A percentile compares a stretch with the other conserved stretches of the same genome.
Conservation (phyloP, 2,797 vertebrate genomes). For the Distichodus sexfasciatus region DNA sequence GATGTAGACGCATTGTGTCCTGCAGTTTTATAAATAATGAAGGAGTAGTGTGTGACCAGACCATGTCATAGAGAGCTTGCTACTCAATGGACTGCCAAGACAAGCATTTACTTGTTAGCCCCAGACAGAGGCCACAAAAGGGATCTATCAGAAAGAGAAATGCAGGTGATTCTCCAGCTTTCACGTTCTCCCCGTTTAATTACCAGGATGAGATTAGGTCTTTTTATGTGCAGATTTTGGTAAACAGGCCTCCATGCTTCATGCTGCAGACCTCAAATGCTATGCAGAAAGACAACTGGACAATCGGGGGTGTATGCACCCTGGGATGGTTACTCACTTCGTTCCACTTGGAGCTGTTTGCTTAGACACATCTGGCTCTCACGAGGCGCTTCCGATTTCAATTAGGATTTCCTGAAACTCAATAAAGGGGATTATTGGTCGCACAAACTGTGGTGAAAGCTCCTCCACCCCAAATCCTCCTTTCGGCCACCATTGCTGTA, state of each 20-base stretch:
- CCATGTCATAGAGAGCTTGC: constrained; percentile 9
- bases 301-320: not conserved
- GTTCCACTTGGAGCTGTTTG: constrained; percentile 54
- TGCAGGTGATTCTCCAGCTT: constrained; percentile 5
- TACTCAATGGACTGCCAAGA: constrained; percentile 17
- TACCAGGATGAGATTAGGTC: constrained; percentile 1
- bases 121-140: constrained; percentile 3
- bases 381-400: constrained; percentile 67
- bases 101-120: constrained; percentile 36
- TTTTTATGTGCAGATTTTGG: not conserved
- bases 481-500: constrained; percentile 63
- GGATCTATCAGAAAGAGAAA: not conserved
- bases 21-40: constrained; percentile 46
- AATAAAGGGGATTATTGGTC: constrained; percentile 72
- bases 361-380: constrained; percentile 70
- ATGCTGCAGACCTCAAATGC: not conserved
- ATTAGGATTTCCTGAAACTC: constrained; percentile 75
- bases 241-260: not conserved
- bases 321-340: not conserved
- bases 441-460: constrained; percentile 62
- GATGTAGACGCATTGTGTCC: constrained; percentile 27
- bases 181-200: not conserved
- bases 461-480: constrained; percentile 53
- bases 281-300: too few species aligned
- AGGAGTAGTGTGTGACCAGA: constrained; percentile 24